A percentile compares a stretch with the other conserved stretches of the same genome.
These are phyloP conservation scores for Ladona fulva DNA, from an alignment of 1,140 invertebrate species.

Conservation along the genomic window DNA sequence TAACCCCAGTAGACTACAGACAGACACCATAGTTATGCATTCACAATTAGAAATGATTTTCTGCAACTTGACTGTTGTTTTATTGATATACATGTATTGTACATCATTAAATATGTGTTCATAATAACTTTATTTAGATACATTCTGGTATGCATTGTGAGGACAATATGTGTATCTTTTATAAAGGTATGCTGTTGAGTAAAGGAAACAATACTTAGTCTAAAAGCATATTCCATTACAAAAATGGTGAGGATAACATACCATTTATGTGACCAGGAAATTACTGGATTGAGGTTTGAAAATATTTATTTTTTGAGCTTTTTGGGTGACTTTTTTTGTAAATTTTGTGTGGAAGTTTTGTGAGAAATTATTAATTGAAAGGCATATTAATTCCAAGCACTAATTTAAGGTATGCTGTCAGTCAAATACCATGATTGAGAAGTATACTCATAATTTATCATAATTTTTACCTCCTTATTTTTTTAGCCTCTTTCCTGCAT, in stretches of 20 bases:
- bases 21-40: constrained; percentile 2
- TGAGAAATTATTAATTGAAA: background rate
- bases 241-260: background rate
- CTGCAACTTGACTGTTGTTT: constrained; percentile 9
- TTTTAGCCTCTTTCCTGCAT: constrained; percentile 5
- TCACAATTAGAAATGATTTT: constrained; percentile 7
- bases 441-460: background rate
- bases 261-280: background rate
- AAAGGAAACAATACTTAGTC: constrained; percentile 6
- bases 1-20: background rate
- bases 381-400: background rate
- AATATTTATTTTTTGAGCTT: background rate
- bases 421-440: background rate
- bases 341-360: background rate
- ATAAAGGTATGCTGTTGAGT: constrained; percentile 9
- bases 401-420: background rate
- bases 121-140: constrained; percentile 7
- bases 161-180: constrained; percentile 10
- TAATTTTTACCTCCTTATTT: background rate
- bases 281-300: background rate
- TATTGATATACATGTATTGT: background rate
- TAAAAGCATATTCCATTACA: background rate
- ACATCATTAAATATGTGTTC: constrained; percentile 10
- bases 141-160: constrained; percentile 1
- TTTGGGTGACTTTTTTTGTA: background rate